Conservation (phyloP, 2,888 invertebrate species). For the Phortica okadai region DNA sequence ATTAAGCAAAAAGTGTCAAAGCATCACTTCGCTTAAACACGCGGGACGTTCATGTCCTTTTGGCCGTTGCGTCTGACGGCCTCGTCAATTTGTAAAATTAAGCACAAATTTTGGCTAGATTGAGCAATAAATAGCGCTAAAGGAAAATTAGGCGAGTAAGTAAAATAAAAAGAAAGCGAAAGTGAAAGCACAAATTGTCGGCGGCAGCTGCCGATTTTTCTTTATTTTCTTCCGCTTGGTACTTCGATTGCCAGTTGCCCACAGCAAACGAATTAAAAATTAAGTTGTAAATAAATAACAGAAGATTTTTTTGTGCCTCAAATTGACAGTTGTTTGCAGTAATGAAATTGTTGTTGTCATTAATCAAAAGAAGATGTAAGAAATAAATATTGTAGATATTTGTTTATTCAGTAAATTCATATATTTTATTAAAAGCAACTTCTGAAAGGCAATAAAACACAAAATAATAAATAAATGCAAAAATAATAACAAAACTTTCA, state of each 20-base stretch:
- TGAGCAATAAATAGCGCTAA: constrained; percentile 3
- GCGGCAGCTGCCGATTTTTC: not conserved
- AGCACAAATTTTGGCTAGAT: not conserved
- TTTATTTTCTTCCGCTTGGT: not conserved
- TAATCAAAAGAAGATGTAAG: not conserved
- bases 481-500: constrained; percentile 47
- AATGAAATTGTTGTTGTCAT: too few relatives aligned
- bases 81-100: constrained; percentile 41
- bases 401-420: not conserved
- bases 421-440: not conserved
- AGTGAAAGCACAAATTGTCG: not conserved
- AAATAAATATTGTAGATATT: not conserved
- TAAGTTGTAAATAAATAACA: not conserved
- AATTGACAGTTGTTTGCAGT: not conserved
- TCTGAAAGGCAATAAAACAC: not conserved
- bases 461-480: not conserved
- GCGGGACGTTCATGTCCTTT: not conserved
- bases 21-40: constrained; percentile 12
- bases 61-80: not conserved
- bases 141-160: constrained; percentile 2
- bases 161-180: not conserved
- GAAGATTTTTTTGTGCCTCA: not conserved
- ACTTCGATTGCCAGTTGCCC: not conserved
- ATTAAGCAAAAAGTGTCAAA: constrained; percentile 35
- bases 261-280: not conserved